Percentiles rank a stretch among this genome's conserved stretches.
Evolutionary conservation across 2,888 invertebrate genomes (phyloP).

Genomic region (Hemithea aestivaria): DNA sequence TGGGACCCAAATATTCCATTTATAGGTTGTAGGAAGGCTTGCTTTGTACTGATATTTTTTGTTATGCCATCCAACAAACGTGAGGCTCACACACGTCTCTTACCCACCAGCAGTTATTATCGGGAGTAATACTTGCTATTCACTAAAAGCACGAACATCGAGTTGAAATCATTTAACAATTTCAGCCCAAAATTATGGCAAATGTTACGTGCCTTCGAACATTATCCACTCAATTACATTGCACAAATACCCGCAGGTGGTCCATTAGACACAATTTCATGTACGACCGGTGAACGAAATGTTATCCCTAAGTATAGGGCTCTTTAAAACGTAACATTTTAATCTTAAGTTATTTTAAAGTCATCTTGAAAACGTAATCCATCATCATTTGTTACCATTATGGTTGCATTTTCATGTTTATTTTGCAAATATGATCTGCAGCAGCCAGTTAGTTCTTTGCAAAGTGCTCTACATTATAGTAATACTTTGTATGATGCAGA

Average conservation of each 20-base stretch:
- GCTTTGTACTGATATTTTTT: slow-evolving; percentile 64
- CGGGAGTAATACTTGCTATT: slow-evolving; percentile 40
- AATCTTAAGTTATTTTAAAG: slow-evolving; percentile 6
- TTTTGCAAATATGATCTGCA: too few relatives aligned
- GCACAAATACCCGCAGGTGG: slow-evolving; percentile 43
- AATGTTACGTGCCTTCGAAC: slow-evolving; percentile 44
- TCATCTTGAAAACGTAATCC: slow-evolving; percentile 4
- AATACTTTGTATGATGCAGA: too few relatives aligned
- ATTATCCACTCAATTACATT: slow-evolving; percentile 50
- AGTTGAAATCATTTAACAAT: slow-evolving; percentile 53
- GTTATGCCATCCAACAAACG: slow-evolving; percentile 64
- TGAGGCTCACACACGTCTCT: slow-evolving; percentile 60
- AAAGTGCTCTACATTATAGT: too few relatives aligned
- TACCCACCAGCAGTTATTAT: slow-evolving; percentile 51
- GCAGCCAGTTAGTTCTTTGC: too few relatives aligned
- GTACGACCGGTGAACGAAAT: slow-evolving; percentile 11
- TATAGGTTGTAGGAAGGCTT: slow-evolving; percentile 65
- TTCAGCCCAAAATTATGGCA: slow-evolving; percentile 55
- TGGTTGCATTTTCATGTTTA: too few relatives aligned
- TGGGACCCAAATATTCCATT: slow-evolving; percentile 67
- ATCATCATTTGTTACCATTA: slow-evolving; percentile 33
- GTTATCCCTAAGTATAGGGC: slow-evolving; percentile 11
- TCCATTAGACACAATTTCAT: slow-evolving; percentile 30
- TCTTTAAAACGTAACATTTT: slow-evolving; percentile 17
- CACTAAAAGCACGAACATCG: slow-evolving; percentile 49